Evolutionary conservation across 2,888 invertebrate genomes (phyloP), one percentile per base, ranked within the genome.

Genomic region (Drosophila melanosoma): DNA sequence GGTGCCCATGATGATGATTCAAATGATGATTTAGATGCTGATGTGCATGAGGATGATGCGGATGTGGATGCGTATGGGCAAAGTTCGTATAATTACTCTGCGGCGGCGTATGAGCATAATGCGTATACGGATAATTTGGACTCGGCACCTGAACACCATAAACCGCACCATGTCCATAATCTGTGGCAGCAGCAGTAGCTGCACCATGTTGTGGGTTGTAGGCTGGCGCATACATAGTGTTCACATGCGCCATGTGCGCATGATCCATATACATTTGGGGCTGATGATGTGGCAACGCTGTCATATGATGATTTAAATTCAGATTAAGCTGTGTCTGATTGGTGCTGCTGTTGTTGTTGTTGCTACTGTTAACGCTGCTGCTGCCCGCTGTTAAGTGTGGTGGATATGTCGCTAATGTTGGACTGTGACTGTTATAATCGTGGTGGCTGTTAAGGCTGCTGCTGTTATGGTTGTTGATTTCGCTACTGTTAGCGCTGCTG

Each of bases 51-150:
- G 45, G 45, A 45, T 45, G 42, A 45, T 45, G 45, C 15, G 20
- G 20, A 38, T 54, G 54, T 38, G 54, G 26, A 56, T 45, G 45
- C 1, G 79, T 61, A 61, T 83, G 82, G 17, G 71, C 62, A 54
- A 81, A 85, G 23, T 74, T 69, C 32, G 84, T 57, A 52, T 90
- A 91, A 45, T 82, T 85, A 8, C 71, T 75, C 60, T 90, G 91
- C 11, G 88, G 73, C 4, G 88, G 69, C 0, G 89, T 63, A 26
- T 87, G 79, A 26, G 90, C 81, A 52, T 93, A 93, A 48, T 93
- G 93, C 32, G 93, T 93, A 53, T 95, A 95, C 1, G 96, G 95
- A 92, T 96, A 96, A 91, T 95, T 95, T 42, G 96, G 95, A 91
- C 95, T 95, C 57, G 96, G 95, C 91, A 96, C 94, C 91, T 96